A percentile compares a stretch with the other conserved stretches of the same genome.
phyloP scores from a whole-genome alignment of 1,140 invertebrate genomes.

The Luehdorfia chinensis region DNA sequence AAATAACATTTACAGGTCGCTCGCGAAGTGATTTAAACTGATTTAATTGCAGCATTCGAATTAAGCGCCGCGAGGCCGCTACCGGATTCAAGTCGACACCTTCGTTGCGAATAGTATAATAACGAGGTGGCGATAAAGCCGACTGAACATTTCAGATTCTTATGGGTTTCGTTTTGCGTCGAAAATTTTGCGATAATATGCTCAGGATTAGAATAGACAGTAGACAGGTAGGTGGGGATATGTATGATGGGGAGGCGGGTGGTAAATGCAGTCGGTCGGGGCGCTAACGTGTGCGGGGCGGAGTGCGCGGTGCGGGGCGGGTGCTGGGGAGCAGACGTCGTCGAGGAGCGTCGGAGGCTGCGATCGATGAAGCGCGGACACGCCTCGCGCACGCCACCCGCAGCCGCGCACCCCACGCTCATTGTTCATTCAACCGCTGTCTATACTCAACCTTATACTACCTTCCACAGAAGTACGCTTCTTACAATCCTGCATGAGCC shows the following conservation, averaged over 20 bases:
- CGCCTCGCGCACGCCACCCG: slow-evolving; percentile 65
- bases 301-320: slow-evolving; percentile 22
- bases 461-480: not conserved
- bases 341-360: slow-evolving; percentile 70
- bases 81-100: not conserved
- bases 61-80: too few species aligned
- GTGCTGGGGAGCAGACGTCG: slow-evolving; percentile 58
- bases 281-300: slow-evolving; percentile 63
- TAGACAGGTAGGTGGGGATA: slow-evolving; percentile 46
- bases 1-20: slow-evolving; percentile 67
- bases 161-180: not conserved
- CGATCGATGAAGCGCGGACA: slow-evolving; percentile 75
- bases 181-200: slow-evolving; percentile 23
- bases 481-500: not conserved
- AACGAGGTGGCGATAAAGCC: too few species aligned
- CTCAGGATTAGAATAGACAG: slow-evolving; percentile 39
- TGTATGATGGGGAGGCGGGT: slow-evolving; percentile 51
- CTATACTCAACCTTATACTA: not conserved
- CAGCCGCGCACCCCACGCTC: slow-evolving; percentile 38
- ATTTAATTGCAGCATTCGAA: slow-evolving; percentile 55
- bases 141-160: too few species aligned
- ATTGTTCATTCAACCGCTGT: slow-evolving; percentile 52
- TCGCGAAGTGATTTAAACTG: slow-evolving; percentile 60
- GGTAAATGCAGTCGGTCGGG: slow-evolving; percentile 74
- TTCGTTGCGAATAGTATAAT: too few species aligned